These are phyloP conservation scores for Hydropsyche tenuis DNA, from an alignment of 1,140 invertebrate genomes.

Conservation along the genomic window DNA sequence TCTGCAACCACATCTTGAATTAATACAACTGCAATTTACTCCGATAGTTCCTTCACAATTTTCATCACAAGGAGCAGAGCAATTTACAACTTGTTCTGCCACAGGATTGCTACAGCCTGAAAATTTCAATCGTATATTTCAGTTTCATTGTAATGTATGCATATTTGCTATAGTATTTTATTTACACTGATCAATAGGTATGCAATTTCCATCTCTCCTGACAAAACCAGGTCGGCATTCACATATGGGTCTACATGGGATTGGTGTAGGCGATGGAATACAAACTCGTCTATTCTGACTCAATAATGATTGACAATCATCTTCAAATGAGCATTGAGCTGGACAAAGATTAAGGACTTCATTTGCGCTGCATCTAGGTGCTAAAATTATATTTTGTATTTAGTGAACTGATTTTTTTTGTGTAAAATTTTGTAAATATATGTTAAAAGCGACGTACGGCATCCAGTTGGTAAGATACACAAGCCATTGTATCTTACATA, in stretches of 20 bases:
- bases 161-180: not conserved
- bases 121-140: not conserved
- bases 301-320: conserved; percentile 5
- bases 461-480: not conserved
- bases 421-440: too few species aligned
- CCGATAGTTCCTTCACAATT: not conserved
- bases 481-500: not conserved
- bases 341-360: conserved; percentile 13
- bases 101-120: not conserved
- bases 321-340: conserved; percentile 14
- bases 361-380: not conserved
- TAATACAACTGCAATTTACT: not conserved
- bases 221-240: not conserved
- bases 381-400: not conserved
- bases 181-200: not conserved
- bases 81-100: not conserved
- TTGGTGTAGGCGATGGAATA: not conserved
- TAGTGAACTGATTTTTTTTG: too few species aligned
- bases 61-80: not conserved
- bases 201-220: not conserved
- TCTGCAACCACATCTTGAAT: conserved; percentile 28
- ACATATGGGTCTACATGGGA: conserved; percentile 1
- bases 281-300: not conserved
- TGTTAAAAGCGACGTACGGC: not conserved
- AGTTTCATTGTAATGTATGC: not conserved